Evolutionary conservation across 2,797 vertebrate species (phyloP).

Genomic region (Pachyuromys duprasi): DNA sequence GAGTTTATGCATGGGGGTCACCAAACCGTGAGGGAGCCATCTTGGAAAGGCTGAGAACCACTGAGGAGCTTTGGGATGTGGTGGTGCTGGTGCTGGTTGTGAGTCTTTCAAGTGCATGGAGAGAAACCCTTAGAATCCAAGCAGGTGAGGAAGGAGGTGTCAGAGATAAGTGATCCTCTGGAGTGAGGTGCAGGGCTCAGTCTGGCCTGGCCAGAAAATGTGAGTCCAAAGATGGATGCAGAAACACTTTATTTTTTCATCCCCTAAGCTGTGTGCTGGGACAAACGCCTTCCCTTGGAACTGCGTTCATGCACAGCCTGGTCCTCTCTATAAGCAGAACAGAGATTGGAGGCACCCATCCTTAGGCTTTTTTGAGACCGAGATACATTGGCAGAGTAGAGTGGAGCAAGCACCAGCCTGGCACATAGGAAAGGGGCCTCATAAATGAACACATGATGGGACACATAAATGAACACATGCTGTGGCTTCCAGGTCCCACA

Average conservation of each 20-base stretch:
- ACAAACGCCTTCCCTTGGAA: background rate
- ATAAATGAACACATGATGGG: background rate
- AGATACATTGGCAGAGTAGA: background rate
- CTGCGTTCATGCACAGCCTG: background rate
- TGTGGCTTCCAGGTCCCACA: background rate
- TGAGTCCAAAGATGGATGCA: background rate
- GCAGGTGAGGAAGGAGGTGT: background rate
- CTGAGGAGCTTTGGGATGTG: background rate
- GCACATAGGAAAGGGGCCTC: background rate
- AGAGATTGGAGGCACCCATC: background rate
- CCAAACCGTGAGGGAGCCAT: background rate
- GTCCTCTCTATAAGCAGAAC: background rate
- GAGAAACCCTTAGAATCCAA: background rate
- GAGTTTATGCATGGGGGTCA: background rate
- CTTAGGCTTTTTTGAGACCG: background rate
- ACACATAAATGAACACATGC: background rate
- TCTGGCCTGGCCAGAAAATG: background rate
- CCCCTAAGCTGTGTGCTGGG: background rate
- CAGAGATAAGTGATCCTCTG: background rate
- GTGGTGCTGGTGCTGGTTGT: background rate
- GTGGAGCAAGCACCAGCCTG: background rate
- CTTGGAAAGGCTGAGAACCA: background rate
- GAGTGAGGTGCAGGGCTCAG: background rate
- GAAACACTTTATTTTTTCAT: background rate
- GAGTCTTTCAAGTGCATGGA: background rate